Conservation (phyloP, 2,888 invertebrate genomes). For the Eudemis profundana region DNA sequence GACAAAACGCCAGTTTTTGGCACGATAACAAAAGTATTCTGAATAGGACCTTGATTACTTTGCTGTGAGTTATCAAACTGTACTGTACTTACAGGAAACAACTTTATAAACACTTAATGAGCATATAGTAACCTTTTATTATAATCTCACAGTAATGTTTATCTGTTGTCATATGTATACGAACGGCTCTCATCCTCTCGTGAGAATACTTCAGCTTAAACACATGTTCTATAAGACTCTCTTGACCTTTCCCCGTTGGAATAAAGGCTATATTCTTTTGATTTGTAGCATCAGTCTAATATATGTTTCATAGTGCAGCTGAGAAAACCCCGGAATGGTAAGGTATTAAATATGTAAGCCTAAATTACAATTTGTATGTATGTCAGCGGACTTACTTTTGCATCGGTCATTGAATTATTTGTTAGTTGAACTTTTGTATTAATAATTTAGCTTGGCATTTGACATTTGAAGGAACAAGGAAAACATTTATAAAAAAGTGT, state of each 20-base stretch:
- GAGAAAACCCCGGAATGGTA: conserved; percentile 29
- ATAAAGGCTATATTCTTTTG: conserved; percentile 19
- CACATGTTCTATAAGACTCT: conserved; percentile 52
- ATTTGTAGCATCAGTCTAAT: not conserved
- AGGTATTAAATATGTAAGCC: conserved; percentile 27
- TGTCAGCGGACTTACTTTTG: conserved; percentile 19
- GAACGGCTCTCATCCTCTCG: conserved; percentile 36
- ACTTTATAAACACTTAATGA: not conserved
- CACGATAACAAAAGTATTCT: not conserved
- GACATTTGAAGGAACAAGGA: not conserved
- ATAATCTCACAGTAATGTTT: conserved; percentile 13
- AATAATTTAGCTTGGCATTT: not conserved
- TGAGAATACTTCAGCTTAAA: conserved; percentile 60
- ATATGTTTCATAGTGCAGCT: conserved; percentile 33
- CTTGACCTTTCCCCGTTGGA: conserved; percentile 3
- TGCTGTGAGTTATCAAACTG: no score
- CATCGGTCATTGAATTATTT: conserved; percentile 12
- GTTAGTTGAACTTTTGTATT: conserved; percentile 5
- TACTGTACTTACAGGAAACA: not conserved
- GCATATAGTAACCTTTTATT: not conserved
- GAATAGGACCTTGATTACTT: no score
- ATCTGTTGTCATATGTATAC: conserved; percentile 1
- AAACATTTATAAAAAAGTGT: not conserved
- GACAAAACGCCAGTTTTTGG: no score
- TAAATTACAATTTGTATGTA: conserved; percentile 29